Evolutionary conservation across 2,113 vertebrate species (phyloP).

Genomic region (Pantherophis guttatus): DNA sequence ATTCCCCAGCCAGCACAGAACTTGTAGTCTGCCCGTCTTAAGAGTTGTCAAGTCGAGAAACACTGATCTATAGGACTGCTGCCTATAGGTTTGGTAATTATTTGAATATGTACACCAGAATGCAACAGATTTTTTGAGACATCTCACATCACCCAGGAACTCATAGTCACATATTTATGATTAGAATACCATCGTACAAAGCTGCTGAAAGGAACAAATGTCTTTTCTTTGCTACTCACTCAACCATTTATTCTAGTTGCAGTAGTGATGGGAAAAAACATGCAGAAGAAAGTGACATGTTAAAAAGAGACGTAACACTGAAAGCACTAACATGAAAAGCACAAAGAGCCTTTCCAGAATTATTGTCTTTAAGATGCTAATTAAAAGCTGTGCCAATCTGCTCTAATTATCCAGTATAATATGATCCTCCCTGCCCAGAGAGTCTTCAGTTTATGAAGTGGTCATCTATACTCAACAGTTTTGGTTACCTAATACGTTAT

Average conservation of each 20-base stretch:
- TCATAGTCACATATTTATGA: background rate
- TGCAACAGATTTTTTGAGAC: background rate
- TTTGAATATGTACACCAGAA: background rate
- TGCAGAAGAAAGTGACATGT: background rate
- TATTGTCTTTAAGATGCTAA: background rate
- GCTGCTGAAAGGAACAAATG: background rate
- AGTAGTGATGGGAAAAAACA: background rate
- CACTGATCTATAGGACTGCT: background rate
- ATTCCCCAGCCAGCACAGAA: background rate
- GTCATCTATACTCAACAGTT: constrained; percentile 33
- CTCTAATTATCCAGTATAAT: constrained; percentile 5
- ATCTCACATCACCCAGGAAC: background rate
- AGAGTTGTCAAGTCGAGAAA: background rate
- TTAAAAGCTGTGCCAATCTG: background rate
- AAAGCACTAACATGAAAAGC: background rate
- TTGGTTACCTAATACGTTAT: constrained; percentile 54
- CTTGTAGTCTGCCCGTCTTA: background rate
- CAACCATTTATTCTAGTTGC: background rate
- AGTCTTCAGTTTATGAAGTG: background rate
- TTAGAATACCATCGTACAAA: background rate
- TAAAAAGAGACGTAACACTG: background rate
- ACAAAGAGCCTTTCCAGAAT: background rate
- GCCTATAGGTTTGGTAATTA: background rate
- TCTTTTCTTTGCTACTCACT: background rate
- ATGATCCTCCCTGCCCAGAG: constrained; percentile 16